Base-by-base conservation (phyloP, 2,113 vertebrate genomes). In the Aythya baeri region DNA sequence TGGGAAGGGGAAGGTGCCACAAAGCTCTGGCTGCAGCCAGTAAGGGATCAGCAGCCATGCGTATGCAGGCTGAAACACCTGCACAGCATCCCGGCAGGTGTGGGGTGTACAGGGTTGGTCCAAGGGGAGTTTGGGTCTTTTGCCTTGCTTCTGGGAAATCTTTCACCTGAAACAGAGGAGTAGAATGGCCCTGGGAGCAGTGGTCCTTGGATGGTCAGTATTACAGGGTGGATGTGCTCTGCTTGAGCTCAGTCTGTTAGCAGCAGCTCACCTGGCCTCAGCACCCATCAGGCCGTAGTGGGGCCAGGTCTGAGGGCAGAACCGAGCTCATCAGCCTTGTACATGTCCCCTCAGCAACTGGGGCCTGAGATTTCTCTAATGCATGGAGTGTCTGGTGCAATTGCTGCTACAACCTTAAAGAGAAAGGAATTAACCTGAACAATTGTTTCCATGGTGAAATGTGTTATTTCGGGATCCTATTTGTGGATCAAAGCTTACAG, bases 361-460 rank as follows among this genome's bases (percentile, higher is more conserved):
- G 73, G 70, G 66, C 21, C 23, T 22, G 25, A 3, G 34, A 29
- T n/a, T 91, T 67, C 58, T 79, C 52, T 61, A 3, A 11, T 38
- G 38, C 9, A 5, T 46, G 46, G 73, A 78, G 49, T 10, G 74
- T 62, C 65, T 50, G 74, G 57, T 91, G 82, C 94, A 57, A 17
- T 73, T 93, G 38, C 54, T 82, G 84, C 61, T 71, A 34, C 34
- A 27, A 6, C 55, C 78, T 83, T 58, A 23, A 84, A 83, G 17
- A 73, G 74, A 93, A 49, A 70, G 49, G 90, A 68, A 86, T 87
- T 86, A 91, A 77, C 74, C 79, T 72, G 80, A 91, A 81, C 91
- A 83, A 80, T 87, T 83, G 96, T 97, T 96, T 96, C 96, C 96
- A 93, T 93, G 95, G 96, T 91, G 89, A 97, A 91, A 57, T 49